Base-by-base conservation (phyloP, 2,797 vertebrate genomes). In the Loriculus beryllinus region DNA sequence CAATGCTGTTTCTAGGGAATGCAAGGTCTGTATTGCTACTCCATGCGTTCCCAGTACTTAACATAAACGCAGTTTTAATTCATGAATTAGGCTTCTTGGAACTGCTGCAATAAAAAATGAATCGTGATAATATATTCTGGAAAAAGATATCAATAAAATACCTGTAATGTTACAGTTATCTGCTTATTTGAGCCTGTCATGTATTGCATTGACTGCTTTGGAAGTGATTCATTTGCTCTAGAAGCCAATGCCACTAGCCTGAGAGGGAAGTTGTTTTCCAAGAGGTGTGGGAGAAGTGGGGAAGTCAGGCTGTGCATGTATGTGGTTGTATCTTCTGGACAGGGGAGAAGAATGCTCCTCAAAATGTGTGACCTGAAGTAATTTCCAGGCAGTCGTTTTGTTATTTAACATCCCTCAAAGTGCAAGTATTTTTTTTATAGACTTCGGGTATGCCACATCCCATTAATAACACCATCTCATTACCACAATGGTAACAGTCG, bases 391-490 rank as follows among this genome's bases (percentile, higher is more conserved):
- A 65, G 39, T 62, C 49, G 51, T 90, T 92, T 96, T 95, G 85
- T 93, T 96, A 91, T 91, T 95, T 90, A 94, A 95, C 74, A 84
- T 92, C 85, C 85, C 74, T 93, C 74, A 95, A 92, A 95, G 77
- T 88, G 40, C 67, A 79, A 91, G 33, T 35, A 86, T 63, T 93
- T 93, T 93, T 92, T 82, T 81, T 90, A 82, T 7, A 96, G 91
- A 84, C 93, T 93, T 96, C 59, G 92, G 92, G 93, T 90, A 45
- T 82, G 63, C 91, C 95, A 96, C 93, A 97, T 96, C 95, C 93
- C 93, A 95, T 93, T 96, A 96, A 92, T 93, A 92, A 54, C 87
- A 86, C 48, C 76, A 82, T 90, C 85, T 90, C 87, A 95, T 96
- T 96, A 97, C 93, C 95, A 93, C 93, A 93, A 90, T 88, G 87